These are phyloP conservation scores for Lerista edwardsae DNA, from an alignment of 2,797 vertebrate species.

Conservation along the genomic window DNA sequence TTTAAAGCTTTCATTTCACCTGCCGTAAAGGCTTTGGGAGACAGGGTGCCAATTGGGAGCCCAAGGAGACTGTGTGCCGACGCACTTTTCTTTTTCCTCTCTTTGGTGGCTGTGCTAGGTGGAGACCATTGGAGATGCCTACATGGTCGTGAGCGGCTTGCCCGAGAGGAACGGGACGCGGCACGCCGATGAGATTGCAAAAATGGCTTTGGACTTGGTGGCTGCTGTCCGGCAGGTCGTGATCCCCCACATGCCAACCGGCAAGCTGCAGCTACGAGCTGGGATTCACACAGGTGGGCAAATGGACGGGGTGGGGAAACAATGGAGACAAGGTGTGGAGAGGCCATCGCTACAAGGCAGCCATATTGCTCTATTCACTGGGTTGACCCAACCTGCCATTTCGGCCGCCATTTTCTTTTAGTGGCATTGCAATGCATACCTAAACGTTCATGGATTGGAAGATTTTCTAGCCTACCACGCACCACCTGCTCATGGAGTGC, in stretches of 20 bases:
- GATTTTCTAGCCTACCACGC: no score
- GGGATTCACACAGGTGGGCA: slow-evolving; percentile 86
- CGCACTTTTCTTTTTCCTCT: accelerated
- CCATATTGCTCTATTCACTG: not conserved
- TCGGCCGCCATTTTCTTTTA: no score
- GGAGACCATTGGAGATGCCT: slow-evolving; percentile 90
- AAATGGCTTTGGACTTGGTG: slow-evolving; percentile 90
- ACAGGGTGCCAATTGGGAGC: no score
- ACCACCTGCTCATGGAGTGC: no score
- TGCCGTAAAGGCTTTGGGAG: no score
- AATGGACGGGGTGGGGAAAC: not conserved
- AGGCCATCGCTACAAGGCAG: not conserved
- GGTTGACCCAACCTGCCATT: not conserved
- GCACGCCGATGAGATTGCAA: slow-evolving; percentile 87
- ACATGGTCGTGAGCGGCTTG: slow-evolving; percentile 91
- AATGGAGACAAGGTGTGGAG: accelerated
- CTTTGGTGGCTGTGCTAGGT: slow-evolving; percentile 73
- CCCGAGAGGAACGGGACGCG: slow-evolving; percentile 87
- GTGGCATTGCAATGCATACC: no score
- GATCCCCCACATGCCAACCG: slow-evolving; percentile 84
- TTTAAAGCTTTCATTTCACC: no score
- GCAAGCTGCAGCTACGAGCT: slow-evolving; percentile 85
- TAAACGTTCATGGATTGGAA: no score
- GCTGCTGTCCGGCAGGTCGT: slow-evolving; percentile 87
- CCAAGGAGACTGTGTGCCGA: no score